Base-by-base conservation (phyloP, 2,888 invertebrate genomes). In the Drosophila nr. fundita region DNA sequence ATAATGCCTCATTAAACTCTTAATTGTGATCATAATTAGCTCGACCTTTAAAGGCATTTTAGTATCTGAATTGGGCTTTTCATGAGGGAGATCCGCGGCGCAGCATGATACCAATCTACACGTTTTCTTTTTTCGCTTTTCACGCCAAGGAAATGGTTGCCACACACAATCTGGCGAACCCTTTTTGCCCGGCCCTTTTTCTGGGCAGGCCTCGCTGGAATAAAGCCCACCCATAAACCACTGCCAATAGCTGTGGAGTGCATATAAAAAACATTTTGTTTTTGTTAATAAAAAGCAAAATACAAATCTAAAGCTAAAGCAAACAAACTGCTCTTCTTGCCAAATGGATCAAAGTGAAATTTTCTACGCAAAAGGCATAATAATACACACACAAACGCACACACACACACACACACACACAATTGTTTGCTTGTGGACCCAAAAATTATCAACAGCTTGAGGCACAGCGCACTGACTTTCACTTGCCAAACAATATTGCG, bases 281-380 rank as follows among this genome's bases (percentile, higher is more conserved):
- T 83, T 84, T 84, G 81, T 83, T 89, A 84, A 87, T 87, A 67
- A 52, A 73, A 80, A 60, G 66, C 48, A 61, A 76, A 68, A 63
- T 38, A 62, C 32, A 72, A 63, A 70, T 50, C 27, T 11, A 67
- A 78, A 74, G 40, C 73, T 57, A 59, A 82, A 75, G 80, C 71
- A 83, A 80, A 86, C 78, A 78, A 80, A 75, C 71, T 78, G 78
- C 29, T 42, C 30, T 36, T 27, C 55, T 54, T 58, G 65, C 48
- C 82, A 87, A 87, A 88, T 89, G 78, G 89, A 89, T 84, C 89
- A 89, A 84, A 84, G 89, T 80, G 73, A 88, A 83, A 84, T 78
- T 80, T 80, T 49, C 58, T 54, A 65, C 63, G 45, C 30, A 82
- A 68, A 71, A 66, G 50, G n/a, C 59, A 78, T 54, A 61, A 67